Percentiles rank a stretch among this genome's conserved stretches.
Evolutionary conservation across 1,140 invertebrate genomes (phyloP).

Genomic region (Phocides pigmalion): DNA sequence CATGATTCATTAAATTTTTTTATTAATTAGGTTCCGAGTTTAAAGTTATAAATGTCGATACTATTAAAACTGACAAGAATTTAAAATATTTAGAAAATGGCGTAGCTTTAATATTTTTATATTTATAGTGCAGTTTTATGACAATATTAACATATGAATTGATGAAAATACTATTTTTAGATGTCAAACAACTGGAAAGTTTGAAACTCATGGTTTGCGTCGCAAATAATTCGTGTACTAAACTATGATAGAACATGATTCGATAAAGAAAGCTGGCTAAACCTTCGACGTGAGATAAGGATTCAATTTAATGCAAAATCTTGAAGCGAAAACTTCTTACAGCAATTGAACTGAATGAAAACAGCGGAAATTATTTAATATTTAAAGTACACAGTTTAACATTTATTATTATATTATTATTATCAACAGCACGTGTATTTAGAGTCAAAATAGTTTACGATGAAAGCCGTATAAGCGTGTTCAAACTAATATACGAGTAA

Average conservation of each 20-base stretch:
- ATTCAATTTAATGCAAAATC: constrained; percentile 10
- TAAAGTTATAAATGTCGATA: too few species aligned
- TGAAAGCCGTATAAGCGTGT: constrained; percentile 64
- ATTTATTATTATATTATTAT: neutral
- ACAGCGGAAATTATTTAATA: neutral
- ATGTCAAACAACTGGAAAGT: constrained; percentile 8
- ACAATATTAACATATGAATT: constrained; percentile 23
- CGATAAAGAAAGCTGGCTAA: constrained; percentile 7
- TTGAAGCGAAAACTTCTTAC: constrained; percentile 15
- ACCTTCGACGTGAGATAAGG: neutral
- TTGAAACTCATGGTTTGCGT: constrained; percentile 38
- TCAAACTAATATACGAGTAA: constrained; percentile 38
- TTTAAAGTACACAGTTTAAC: too few species aligned
- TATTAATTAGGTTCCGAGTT: neutral
- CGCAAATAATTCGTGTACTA: constrained; percentile 51
- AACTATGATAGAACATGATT: constrained; percentile 12
- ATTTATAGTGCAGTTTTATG: constrained; percentile 4
- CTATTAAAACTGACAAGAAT: neutral
- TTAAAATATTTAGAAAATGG: neutral
- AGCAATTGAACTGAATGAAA: constrained; percentile 8
- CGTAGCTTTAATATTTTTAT: neutral
- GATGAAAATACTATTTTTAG: neutral
- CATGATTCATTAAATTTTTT: neutral
- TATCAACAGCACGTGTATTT: constrained; percentile 2
- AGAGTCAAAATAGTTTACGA: constrained; percentile 38